A percentile compares a stretch with the other conserved stretches of the same genome.
Conservation (phyloP, 1,140 invertebrate genomes). For the Zaprionus vittiger region DNA sequence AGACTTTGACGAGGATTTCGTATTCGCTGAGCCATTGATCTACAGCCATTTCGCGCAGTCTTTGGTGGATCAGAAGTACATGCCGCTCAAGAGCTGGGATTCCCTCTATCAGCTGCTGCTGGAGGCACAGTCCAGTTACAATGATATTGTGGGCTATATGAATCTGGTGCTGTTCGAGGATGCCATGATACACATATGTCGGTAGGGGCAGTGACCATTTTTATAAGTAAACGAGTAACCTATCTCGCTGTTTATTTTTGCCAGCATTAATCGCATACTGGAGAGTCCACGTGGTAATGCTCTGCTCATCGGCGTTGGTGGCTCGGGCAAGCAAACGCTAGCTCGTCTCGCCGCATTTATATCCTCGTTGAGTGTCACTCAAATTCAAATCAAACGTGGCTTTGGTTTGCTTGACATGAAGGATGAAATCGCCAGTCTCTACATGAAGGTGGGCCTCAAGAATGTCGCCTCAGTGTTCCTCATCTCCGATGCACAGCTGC, state of each 20-base stretch:
- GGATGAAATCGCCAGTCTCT: slow-evolving; percentile 91
- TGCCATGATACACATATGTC: slow-evolving; percentile 96
- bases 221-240: no score
- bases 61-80: slow-evolving; percentile 96
- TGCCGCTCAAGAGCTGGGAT: slow-evolving; percentile 90
- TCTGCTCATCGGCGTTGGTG: slow-evolving; percentile 96
- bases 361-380: slow-evolving; percentile 94
- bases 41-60: slow-evolving; percentile 97
- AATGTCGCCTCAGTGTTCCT: slow-evolving; percentile 95
- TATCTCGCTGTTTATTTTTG: background rate
- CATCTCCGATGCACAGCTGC: slow-evolving; percentile 97
- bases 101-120: slow-evolving; percentile 91
- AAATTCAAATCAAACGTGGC: slow-evolving; percentile 95
- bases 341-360: slow-evolving; percentile 95
- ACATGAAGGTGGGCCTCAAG: slow-evolving; percentile 95
- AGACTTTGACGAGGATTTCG: slow-evolving; percentile 88
- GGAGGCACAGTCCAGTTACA: slow-evolving; percentile 94
- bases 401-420: slow-evolving; percentile 94
- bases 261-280: slow-evolving; percentile 95
- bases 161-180: slow-evolving; percentile 98
- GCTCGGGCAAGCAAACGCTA: slow-evolving; percentile 97
- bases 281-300: slow-evolving; percentile 96
- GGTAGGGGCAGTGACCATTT: slow-evolving; percentile 84
- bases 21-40: slow-evolving; percentile 91
- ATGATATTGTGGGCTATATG: slow-evolving; percentile 94